A percentile compares a stretch with the other conserved stretches of the same genome.
These are phyloP conservation scores for Leptocoma aspasia DNA, from an alignment of 2,113 vertebrate genomes.

Conservation along the genomic window DNA sequence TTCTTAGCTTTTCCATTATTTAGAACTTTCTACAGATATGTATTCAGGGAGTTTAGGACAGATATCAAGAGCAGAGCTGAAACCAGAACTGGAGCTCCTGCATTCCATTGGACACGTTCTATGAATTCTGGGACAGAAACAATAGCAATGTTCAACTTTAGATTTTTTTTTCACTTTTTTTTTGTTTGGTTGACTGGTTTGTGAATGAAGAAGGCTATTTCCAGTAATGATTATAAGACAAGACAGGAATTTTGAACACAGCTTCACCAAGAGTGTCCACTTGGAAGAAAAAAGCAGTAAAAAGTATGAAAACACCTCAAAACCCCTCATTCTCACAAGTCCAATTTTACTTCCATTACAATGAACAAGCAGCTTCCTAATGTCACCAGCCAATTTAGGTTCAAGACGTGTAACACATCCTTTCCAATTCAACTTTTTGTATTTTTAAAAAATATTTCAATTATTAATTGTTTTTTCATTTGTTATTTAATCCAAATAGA, in stretches of 20 bases:
- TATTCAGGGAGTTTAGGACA: not conserved
- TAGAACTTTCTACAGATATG: not conserved
- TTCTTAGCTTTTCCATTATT: not conserved
- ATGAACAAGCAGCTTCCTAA: not conserved
- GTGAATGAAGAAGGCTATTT: not conserved
- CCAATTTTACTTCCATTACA: not conserved
- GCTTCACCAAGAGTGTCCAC: not conserved
- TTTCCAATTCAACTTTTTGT: not conserved
- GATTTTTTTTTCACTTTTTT: fast-evolving
- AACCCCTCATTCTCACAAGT: not conserved
- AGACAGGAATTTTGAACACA: not conserved
- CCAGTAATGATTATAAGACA: not conserved
- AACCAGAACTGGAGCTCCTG: not conserved
- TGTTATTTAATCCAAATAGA: not conserved
- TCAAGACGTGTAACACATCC: not conserved
- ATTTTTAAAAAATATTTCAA: not conserved
- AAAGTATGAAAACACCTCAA: not conserved
- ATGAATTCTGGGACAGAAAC: not conserved
- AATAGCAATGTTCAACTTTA: fast-evolving
- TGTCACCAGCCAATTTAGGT: not conserved
- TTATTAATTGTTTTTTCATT: not conserved
- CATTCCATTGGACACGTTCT: not conserved
- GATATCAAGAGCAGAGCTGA: not conserved
- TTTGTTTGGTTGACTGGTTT: not conserved
- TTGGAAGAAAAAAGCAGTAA: not conserved